Evolutionary conservation across 2,113 vertebrate genomes (phyloP), one percentile per base, ranked within the genome.

Genomic region (Alethe castanea): DNA sequence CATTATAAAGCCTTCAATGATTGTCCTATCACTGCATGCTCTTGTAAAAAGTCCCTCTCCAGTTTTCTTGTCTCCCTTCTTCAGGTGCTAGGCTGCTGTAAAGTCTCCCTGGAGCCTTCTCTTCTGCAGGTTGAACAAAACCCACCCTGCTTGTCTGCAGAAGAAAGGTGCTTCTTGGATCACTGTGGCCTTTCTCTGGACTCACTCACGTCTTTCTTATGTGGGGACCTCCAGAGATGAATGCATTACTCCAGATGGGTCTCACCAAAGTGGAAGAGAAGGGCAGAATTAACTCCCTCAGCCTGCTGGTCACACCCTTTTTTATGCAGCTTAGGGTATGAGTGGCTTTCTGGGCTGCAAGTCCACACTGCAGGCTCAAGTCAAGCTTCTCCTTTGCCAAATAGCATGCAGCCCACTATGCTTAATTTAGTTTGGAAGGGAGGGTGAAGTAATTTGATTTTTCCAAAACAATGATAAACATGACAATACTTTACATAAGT

Each of bases 361-460:
- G 14, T 11, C 5, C 2, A 1, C 0, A 0, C 40, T 40, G 11
- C 14, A 0, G 0, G 19, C 20, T 53, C n/a, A 31, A 6, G 38
- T 61, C 38, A 67, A 61, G 14, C 7, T 76, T 54, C 22, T 61
- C 54, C 31, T 40, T 20, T 60, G 47, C n/a, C 62, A 67, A 61
- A 40, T 0, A 60, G 3, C 9, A 12, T 28, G 6, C 38, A 70
- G 14, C 6, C 12, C 64, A 12, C 26, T 74, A 6, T 50, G 15
- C 82, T 69, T 48, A 44, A 11, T 79, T 71, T 90, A 38, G 9
- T 76, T 90, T 3, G 2, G 16, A 23, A 69, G 8, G 10, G 3
- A 73, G 12, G 4, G 33, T 70, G 18, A 85, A 85, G 29, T 33
- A 0, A 64, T 67, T 15, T 33, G 35, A 59, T 33, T 72, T 19